Base-by-base conservation (phyloP, 2,113 vertebrate species). In the Piaya cayana region DNA sequence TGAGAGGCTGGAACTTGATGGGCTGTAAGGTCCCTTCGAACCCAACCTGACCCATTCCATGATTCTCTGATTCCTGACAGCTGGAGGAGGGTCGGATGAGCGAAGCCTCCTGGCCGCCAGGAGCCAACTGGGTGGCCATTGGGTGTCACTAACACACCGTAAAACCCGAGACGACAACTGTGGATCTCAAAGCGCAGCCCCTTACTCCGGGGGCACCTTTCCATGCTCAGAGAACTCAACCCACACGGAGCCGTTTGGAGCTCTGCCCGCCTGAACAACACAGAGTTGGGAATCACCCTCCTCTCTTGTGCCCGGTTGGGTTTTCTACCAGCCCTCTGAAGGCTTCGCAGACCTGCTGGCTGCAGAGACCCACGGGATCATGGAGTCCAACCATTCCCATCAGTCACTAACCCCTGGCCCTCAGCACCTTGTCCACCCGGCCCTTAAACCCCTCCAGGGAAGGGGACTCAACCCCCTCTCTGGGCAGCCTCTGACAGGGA, bases 121-220 rank as follows among this genome's bases (percentile, higher is more conserved):
- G 86, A 58, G 75, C 47, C 0, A 3, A 29, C 18, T 0, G 8
- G 37, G 26, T 8, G 25, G 62, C 94, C 94, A 65, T 84, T 45
- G 88, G 96, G 92, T 93, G 96, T 96, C 95, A 95, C 91, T 76
- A 58, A 43, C 95, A 77, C 75, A 18, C 81, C 32, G 27, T 85
- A 27, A 15, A 78, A 5, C 3, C 53, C 2, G 15, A 23, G 49
- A 1, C 47, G 59, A 5, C 2, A 5, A 8, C 36, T 27, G 50
- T 27, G 50, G 50, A 8, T 52, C 23, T 52, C 50, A 11, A 22
- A 50, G 52, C 27, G 15, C 52, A 16, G 9, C 53, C 25, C 26
- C 12, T 49, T 49, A 21, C 47, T 49, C 47, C 19, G 21, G 9
- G 20, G 47, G 8, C 20, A 22, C 47, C 59, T 19, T 27, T 17